Evolutionary conservation across 2,113 vertebrate genomes (phyloP).

Genomic region (Coturnix japonica): DNA sequence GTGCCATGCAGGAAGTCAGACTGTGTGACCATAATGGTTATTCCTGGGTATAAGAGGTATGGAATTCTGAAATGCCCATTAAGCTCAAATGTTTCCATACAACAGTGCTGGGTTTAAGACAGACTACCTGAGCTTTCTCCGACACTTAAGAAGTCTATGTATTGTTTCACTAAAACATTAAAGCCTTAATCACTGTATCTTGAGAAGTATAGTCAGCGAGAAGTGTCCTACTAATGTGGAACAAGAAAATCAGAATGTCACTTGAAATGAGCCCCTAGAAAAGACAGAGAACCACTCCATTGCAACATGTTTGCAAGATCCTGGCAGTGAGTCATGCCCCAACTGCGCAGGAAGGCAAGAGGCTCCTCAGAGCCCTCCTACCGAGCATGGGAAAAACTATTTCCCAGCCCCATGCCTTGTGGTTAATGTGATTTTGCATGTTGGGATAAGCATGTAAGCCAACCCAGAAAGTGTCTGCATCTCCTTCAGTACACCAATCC

Average conservation of each 20-base stretch:
- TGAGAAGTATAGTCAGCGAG: not conserved
- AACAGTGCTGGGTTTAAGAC: not conserved
- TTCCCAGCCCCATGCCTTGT: conserved; percentile 23
- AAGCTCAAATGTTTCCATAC: not conserved
- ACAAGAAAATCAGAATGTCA: not conserved
- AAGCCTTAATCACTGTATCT: not conserved
- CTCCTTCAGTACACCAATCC: conserved; percentile 14
- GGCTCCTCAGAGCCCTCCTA: not conserved
- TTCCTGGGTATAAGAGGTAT: not conserved
- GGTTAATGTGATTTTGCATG: conserved; percentile 17
- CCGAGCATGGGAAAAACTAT: conserved; percentile 9
- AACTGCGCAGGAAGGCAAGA: conserved; percentile 22
- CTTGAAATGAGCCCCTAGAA: not conserved
- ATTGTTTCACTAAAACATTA: not conserved
- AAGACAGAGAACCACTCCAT: not conserved
- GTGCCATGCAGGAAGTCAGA: not conserved
- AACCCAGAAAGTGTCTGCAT: conserved; percentile 14
- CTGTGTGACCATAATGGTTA: not conserved
- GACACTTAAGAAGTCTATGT: not conserved
- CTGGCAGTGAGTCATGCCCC: conserved; percentile 32
- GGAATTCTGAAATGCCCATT: not conserved
- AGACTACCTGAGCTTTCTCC: not conserved
- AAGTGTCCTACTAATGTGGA: not conserved
- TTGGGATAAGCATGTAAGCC: not conserved
- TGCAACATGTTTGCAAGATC: not conserved